Conservation (phyloP, 2,888 invertebrate species). For the Dryocosmus kuriphilus region DNA sequence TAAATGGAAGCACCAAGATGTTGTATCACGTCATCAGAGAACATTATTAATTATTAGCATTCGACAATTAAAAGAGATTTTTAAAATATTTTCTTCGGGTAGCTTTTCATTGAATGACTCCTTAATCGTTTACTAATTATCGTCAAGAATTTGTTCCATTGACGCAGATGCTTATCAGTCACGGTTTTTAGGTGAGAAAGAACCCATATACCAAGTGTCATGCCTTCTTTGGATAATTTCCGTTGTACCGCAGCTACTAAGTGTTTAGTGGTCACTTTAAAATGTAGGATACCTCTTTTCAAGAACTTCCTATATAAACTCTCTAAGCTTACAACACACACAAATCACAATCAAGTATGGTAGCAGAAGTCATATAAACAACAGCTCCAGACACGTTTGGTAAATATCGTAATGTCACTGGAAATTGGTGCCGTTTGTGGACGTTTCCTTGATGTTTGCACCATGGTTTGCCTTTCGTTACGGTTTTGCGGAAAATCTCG, state of each 20-base stretch:
- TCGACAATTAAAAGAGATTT: not conserved
- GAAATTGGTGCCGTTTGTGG: conserved; percentile 6
- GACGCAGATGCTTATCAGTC: too few species aligned
- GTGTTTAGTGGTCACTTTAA: too few species aligned
- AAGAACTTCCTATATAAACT: not conserved
- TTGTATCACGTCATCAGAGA: not conserved
- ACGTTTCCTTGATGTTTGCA: not conserved
- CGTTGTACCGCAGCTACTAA: too few species aligned
- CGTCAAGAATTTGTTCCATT: not conserved
- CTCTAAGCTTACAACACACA: not conserved
- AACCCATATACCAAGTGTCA: too few species aligned
- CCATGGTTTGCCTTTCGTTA: not conserved
- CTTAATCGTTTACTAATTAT: not conserved
- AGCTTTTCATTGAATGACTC: not conserved
- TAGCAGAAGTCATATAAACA: not conserved
- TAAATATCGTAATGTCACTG: not conserved
- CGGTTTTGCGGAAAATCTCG: conserved; percentile 11
- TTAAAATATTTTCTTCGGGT: not conserved
- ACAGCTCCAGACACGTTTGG: not conserved
- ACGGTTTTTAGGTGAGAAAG: too few species aligned
- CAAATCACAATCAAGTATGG: not conserved
- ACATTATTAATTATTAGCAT: not conserved
- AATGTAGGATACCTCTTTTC: not conserved
- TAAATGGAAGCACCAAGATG: not conserved
- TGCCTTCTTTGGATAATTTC: too few species aligned